Conservation (phyloP, 64 coral and sea anemone species). For the Porites lutea region DNA sequence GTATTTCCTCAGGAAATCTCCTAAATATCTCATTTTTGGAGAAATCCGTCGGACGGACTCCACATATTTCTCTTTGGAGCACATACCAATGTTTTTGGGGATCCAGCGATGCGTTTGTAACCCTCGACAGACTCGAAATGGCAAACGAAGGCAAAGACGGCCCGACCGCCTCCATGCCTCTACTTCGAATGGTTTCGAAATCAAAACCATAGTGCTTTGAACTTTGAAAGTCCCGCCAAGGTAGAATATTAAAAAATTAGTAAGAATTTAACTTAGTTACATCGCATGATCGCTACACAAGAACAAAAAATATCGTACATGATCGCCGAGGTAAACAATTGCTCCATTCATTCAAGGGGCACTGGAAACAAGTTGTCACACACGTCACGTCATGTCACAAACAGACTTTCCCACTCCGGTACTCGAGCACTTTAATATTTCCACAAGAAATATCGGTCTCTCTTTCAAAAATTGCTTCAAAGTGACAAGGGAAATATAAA, state of each 20-base stretch:
- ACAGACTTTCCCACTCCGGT: too few relatives aligned
- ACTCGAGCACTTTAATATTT: too few relatives aligned
- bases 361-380: not conserved
- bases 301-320: not conserved
- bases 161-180: slow-evolving; percentile 19
- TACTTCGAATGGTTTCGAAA: slow-evolving; percentile 31
- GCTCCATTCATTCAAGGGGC: not conserved
- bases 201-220: slow-evolving; percentile 27
- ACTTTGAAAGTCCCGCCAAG: slow-evolving; percentile 31
- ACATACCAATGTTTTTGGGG: slow-evolving; percentile 42
- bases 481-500: too few relatives aligned
- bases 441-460: too few relatives aligned
- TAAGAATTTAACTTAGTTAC: not conserved
- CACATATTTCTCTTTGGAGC: slow-evolving; percentile 1
- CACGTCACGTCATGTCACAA: too few relatives aligned
- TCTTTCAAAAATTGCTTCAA: too few relatives aligned
- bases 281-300: not conserved
- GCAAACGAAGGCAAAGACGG: not conserved
- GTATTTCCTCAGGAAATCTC: slow-evolving; percentile 38
- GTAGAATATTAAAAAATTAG: slow-evolving; percentile 16
- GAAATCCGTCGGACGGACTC: slow-evolving; percentile 5
- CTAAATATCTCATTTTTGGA: slow-evolving; percentile 23
- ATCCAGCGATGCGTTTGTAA: slow-evolving; percentile 16
- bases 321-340: not conserved
- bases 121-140: slow-evolving; percentile 14